Conservation (phyloP, 2,113 vertebrate genomes). For the Gnathonemus echidnorhynchus region DNA sequence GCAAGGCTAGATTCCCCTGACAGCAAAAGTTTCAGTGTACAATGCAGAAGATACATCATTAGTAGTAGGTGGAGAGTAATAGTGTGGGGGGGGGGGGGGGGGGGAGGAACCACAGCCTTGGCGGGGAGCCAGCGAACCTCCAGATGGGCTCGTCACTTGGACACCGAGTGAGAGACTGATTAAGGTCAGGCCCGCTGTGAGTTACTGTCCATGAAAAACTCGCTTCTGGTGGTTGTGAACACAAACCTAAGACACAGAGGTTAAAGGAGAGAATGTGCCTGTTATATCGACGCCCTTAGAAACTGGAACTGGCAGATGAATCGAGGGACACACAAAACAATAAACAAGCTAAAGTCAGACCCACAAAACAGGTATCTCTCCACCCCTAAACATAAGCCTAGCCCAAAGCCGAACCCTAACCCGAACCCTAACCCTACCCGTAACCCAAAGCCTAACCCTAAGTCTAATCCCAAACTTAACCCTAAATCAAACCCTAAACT, state of each 20-base stretch:
- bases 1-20: neutral
- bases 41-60: neutral
- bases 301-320: neutral
- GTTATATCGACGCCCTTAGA: neutral
- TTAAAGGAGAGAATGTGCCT: neutral
- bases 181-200: neutral
- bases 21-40: neutral
- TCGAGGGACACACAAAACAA: neutral
- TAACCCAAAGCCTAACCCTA: neutral
- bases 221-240: neutral
- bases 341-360: neutral
- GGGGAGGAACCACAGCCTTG: neutral
- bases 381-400: neutral
- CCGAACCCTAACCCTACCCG: too few relatives aligned
- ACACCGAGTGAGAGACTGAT: neutral
- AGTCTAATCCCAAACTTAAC: neutral
- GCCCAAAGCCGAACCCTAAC: too few relatives aligned
- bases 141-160: neutral
- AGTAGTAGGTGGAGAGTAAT: neutral
- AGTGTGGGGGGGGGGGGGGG: neutral
- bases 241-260: neutral
- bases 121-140: neutral
- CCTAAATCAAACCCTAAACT: neutral
- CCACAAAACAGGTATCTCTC: neutral
- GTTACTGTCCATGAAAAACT: neutral